Base-by-base conservation (phyloP, 2,888 invertebrate genomes). In the Meghimatium bilineatum region DNA sequence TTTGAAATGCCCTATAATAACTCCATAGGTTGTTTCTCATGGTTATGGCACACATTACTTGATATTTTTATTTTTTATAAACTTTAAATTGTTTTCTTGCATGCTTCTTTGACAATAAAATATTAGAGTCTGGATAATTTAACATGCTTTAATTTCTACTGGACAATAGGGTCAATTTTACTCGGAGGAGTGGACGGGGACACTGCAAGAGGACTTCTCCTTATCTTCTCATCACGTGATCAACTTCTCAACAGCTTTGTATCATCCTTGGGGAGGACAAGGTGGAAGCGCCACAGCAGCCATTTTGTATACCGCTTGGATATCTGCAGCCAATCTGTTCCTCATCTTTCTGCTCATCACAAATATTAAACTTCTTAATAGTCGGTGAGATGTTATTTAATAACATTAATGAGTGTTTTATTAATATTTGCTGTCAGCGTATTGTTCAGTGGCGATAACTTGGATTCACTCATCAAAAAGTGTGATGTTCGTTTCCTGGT, bases 261-360 rank as follows among this genome's bases (percentile, higher is more conserved):
- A 85, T 77, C 86, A 85, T 56, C 87, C 86, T 6, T 87, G 87
- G 87, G 87, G 87, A 1, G 72, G 63, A 49, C 87, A 83, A 69
- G 83, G 77, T 26, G 85, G 83, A 72, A 84, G 84, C 32, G 85
- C 85, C 8, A 74, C 83, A 3, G 85, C 86, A 67, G 86, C 85
- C 84, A 82, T 85, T 60, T 34, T 86, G 34, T 87, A 85, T 79
- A 85, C 85, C 17, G 74, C 63, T 49, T 87, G 86, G 86, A 82
- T 86, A 23, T 84, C 83, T 8, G 80, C 36, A 20, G 63, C 84
- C 56, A 87, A 87, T 71, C 49, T 83, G 26, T 83, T 86, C 34
- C 84, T 87, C 32, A 82, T 87, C 6, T 85, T 85, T 44, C 77
- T 86, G 14, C 83, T 87, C 60, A 82, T 87, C 26, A 85, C 87